phyloP scores from a whole-genome alignment of 1,140 invertebrate species.

The Drosophila miranda region DNA sequence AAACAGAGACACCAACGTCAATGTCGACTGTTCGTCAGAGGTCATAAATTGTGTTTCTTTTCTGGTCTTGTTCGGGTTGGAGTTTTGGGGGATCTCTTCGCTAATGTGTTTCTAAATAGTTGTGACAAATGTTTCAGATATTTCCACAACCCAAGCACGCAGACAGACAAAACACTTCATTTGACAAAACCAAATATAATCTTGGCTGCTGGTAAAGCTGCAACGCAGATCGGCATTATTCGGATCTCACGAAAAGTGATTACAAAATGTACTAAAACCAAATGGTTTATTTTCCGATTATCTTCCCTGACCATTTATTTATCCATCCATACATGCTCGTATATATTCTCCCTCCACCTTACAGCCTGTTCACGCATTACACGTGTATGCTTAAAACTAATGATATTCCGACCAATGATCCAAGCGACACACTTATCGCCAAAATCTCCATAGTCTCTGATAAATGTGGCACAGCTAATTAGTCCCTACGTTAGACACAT shows the following conservation, averaged over 20 bases:
- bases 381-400: too few relatives aligned
- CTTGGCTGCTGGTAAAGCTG: slow-evolving; percentile 12
- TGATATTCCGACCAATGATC: too few relatives aligned
- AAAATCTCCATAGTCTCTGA: too few relatives aligned
- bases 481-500: too few relatives aligned
- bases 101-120: slow-evolving; percentile 74
- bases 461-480: too few relatives aligned
- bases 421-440: too few relatives aligned
- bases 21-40: slow-evolving; percentile 69
- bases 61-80: slow-evolving; percentile 17
- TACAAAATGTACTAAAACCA: too few relatives aligned
- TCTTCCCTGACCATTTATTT: too few relatives aligned
- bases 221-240: slow-evolving; percentile 21
- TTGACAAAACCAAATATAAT: slow-evolving; percentile 4
- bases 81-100: slow-evolving; percentile 17
- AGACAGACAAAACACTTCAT: slow-evolving; percentile 34
- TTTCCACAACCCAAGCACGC: slow-evolving; percentile 36
- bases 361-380: too few relatives aligned
- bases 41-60: slow-evolving; percentile 63
- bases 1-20: slow-evolving; percentile 40
- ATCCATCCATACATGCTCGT: too few relatives aligned
- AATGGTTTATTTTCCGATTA: too few relatives aligned
- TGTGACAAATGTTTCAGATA: slow-evolving; percentile 67
- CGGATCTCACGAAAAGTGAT: neutral
- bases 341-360: too few relatives aligned